Evolutionary conservation across 2,888 invertebrate genomes (phyloP).

Genomic region (Petrolisthes cinctipes): DNA sequence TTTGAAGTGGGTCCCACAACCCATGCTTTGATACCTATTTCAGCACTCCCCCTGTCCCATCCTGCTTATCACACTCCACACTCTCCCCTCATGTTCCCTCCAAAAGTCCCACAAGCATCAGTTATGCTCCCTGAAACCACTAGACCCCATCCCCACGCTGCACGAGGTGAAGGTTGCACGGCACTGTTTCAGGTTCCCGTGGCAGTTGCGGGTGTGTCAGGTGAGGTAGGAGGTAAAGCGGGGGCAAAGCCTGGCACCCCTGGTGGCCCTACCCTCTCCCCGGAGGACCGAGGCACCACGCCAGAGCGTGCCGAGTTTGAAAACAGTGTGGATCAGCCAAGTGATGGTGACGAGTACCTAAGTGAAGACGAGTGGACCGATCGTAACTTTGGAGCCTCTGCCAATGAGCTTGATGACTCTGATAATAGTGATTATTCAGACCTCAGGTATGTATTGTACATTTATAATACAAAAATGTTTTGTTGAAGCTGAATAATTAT

Average conservation of each 20-base stretch:
- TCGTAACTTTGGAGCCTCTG: conserved; percentile 81
- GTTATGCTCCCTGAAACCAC: not conserved
- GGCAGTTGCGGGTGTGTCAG: conserved; percentile 14
- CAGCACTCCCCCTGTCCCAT: not conserved
- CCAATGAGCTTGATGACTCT: conserved; percentile 70
- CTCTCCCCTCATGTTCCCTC: not conserved
- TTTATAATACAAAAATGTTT: not conserved
- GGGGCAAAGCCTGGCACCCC: conserved; percentile 25
- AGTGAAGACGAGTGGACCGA: conserved; percentile 97
- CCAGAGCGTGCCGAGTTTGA: conserved; percentile 86
- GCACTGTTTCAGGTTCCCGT: conserved; percentile 29
- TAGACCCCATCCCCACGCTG: not conserved
- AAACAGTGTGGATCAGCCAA: conserved; percentile 71
- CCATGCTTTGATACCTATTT: not conserved
- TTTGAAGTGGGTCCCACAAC: not conserved
- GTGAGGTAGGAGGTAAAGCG: conserved; percentile 19
- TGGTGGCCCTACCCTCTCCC: conserved; percentile 26
- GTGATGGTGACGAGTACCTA: conserved; percentile 62
- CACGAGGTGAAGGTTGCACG: conserved; percentile 25
- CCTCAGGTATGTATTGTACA: conserved; percentile 39
- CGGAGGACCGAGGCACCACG: conserved; percentile 71
- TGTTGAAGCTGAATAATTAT: not conserved
- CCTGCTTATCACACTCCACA: not conserved
- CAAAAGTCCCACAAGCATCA: too few relatives aligned
- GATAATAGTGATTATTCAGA: conserved; percentile 60